Conservation (phyloP, 1,140 invertebrate species). For the Drosophila biarmipes region DNA sequence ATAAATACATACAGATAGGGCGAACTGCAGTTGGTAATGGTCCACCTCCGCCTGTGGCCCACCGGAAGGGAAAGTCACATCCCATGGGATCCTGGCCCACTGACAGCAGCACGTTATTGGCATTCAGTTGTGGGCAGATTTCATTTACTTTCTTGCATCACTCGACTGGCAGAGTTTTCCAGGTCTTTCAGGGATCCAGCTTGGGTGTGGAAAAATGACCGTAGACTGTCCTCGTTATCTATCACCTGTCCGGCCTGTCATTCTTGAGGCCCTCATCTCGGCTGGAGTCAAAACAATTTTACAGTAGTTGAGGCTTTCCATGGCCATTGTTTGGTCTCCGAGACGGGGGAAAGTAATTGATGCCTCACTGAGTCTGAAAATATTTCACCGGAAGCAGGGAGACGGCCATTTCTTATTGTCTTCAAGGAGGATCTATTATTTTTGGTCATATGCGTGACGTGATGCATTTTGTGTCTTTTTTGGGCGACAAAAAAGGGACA, state of each 20-base stretch:
- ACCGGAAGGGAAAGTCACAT: constrained; percentile 17
- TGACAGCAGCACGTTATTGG: constrained; percentile 58
- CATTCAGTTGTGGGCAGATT: constrained; percentile 59
- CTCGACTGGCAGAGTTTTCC: not conserved
- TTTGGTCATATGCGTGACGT: constrained; percentile 11
- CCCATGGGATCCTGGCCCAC: constrained; percentile 30
- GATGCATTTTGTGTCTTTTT: not conserved
- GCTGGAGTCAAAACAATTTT: constrained; percentile 53
- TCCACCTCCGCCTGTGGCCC: not conserved
- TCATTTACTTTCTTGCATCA: constrained; percentile 40
- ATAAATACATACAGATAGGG: constrained; percentile 52
- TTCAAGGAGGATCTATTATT: constrained; percentile 22
- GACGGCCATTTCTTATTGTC: constrained; percentile 27
- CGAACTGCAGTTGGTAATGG: constrained; percentile 35
- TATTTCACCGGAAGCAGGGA: constrained; percentile 21
- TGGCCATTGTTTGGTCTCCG: constrained; percentile 30
- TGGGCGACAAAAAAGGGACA: not conserved
- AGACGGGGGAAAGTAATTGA: constrained; percentile 41
- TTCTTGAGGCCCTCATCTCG: constrained; percentile 9
- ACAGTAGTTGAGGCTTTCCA: constrained; percentile 43
- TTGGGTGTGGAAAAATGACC: constrained; percentile 49
- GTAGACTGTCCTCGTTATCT: constrained; percentile 58
- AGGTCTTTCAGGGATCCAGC: not conserved
- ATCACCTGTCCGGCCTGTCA: constrained; percentile 52
- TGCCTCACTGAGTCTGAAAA: constrained; percentile 34